phyloP scores from a whole-genome alignment of 2,797 vertebrate species.

The Sebastiscus albofasciatus region DNA sequence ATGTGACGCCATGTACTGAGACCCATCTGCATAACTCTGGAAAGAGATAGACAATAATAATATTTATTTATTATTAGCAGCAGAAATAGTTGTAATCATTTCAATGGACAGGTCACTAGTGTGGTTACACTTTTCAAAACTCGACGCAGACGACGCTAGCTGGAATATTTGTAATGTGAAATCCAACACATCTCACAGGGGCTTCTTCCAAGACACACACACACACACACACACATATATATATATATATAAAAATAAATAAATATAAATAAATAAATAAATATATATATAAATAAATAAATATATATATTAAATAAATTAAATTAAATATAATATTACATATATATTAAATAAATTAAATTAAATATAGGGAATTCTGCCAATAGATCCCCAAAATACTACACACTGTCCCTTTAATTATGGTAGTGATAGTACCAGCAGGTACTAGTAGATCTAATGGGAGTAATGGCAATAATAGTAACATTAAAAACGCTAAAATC shows the following conservation, averaged over 20 bases:
- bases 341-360: too few species aligned
- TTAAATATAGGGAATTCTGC: too few species aligned
- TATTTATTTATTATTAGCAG: neutral
- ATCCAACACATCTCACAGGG: neutral
- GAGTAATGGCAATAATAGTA: neutral
- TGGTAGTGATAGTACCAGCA: too few species aligned
- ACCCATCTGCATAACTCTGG: constrained; percentile 92
- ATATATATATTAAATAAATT: too few species aligned
- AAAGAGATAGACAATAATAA: neutral
- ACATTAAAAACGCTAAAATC: neutral
- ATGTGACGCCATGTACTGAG: constrained; percentile 92
- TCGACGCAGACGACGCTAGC: neutral
- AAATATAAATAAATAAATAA: too few species aligned
- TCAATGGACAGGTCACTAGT: neutral
- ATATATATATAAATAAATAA: too few species aligned
- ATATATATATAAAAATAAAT: too few species aligned
- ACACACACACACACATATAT: too few species aligned
- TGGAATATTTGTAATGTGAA: neutral
- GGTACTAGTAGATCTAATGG: neutral
- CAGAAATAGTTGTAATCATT: neutral
- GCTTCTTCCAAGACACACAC: too few species aligned
- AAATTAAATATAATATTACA: too few species aligned
- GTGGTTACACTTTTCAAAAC: neutral
- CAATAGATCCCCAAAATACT: too few species aligned
- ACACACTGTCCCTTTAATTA: too few species aligned